Evolutionary conservation across 2,888 invertebrate species (phyloP), one percentile per base, ranked within the genome.

Genomic region (Odontocerum albicorne): DNA sequence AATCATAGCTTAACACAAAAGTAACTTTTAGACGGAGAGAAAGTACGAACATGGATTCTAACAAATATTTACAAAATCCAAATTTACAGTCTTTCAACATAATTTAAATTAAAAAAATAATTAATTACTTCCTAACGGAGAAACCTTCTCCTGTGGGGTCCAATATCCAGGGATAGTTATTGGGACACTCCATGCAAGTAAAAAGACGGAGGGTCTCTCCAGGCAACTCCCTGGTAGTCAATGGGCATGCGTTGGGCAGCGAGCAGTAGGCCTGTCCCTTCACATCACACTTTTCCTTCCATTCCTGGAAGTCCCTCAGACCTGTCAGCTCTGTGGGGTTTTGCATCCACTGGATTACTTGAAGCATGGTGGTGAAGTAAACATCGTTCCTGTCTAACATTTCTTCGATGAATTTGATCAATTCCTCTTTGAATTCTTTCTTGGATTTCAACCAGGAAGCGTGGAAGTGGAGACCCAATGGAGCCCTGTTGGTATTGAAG

Each of bases 271-370:
- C 91, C 71, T 93, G 92, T 51, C 94, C 94, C 73, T 94, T 93
- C 61, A 95, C 90, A 69, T 94, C 94, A 73, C 95, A 95, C 70
- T 92, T 92, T 66, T 94, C 94, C 73, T 95, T 95, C 95, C 95
- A 95, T 72, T 93, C 92, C 65, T 89, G 88, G 85, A 95, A 95
- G 70, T 95, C 94, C 64, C 92, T 82, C 44, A 95, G 82, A 31
- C 87, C 86, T 40, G 90, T 86, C 62, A 93, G 70, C 72, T 94
- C 94, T 21, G 92, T 92, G 50, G 95, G 95, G 66, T 90, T 92
- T 74, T 95, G 94, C 92, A 95, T 95, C 94, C 94, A 95, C 73
- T 94, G 92, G 67, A 95, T 92, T 20, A 94, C 94, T 82, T 90
- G 82, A 64, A 92, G 84, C 80, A 91, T 88, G 57, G 92, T 94